Evolutionary conservation across 1,140 invertebrate genomes (phyloP), one percentile per base, ranked within the genome.

Genomic region (Drosophila bocqueti): DNA sequence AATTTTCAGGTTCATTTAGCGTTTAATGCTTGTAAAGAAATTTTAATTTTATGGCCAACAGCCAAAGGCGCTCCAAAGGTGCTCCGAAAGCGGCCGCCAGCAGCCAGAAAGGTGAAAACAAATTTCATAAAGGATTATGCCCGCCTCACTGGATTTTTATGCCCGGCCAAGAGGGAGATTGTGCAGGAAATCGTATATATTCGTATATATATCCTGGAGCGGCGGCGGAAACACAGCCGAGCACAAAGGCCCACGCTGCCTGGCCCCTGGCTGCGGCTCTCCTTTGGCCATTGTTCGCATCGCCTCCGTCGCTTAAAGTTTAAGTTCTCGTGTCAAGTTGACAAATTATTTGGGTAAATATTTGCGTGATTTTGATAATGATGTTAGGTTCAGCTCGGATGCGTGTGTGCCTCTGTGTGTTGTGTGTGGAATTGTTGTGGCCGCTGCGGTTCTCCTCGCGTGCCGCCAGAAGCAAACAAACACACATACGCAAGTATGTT

Each of bases 1-100:
- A 90, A 92, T 92, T 92, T 92, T 92, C 90, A 90, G 90, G 78
- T 92, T 92, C 90, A 92, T 92, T 92, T 86, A 84, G 90, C 86
- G 78, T 92, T 90, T 90, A 92, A 92, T 92, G 90, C 83, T 87
- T 92, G 90, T 92, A 87, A 92, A 87, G 77, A 80, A 86, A 91
- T 91, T 91, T 91, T 90, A 91, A 92, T 86, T 86, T 91, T 82
- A 92, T 90, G 85, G 85, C 69, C 75, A 79, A 76, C 66, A 75
- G 81, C 83, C 84, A 85, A 90, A 72, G 64, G 78, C 59, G 67
- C 65, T 57, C 55, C 29, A 50, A 78, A 58, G 52, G 65, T 38
- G 52, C 52, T 38, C 52, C 52, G 3, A 55, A 38, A 55, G 52
- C 62, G 43, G 46, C 75, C 63, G 49, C 74, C 38, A 31, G 43